These are phyloP conservation scores for Hyperopisus bebe DNA, from an alignment of 2,113 vertebrate species.

Conservation along the genomic window DNA sequence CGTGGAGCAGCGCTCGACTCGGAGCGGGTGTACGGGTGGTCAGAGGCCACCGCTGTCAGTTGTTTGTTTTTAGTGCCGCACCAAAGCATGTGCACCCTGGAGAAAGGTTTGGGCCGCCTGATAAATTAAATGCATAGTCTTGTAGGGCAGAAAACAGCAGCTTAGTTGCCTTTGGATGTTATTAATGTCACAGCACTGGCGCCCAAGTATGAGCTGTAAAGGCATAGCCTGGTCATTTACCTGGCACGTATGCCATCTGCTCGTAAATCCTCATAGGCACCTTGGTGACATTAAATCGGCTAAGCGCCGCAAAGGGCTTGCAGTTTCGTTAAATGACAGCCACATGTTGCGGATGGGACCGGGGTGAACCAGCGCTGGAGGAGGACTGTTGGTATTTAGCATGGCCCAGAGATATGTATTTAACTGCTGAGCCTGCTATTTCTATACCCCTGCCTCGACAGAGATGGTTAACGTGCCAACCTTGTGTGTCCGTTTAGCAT, in stretches of 20 bases:
- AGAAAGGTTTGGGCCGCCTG: not conserved
- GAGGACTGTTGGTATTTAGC: not conserved
- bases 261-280: not conserved
- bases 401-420: not conserved
- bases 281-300: slow-evolving; percentile 4
- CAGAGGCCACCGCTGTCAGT: not conserved
- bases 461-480: not conserved
- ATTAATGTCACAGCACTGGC: not conserved
- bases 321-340: not conserved
- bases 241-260: not conserved
- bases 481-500: not conserved
- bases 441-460: not conserved
- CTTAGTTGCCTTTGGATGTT: not conserved
- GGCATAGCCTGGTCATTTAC: not conserved
- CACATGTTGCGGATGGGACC: not conserved
- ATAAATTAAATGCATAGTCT: not conserved
- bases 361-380: not conserved
- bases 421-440: not conserved
- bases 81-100: not conserved
- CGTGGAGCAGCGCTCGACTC: not conserved
- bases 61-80: not conserved
- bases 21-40: not conserved
- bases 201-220: slow-evolving; percentile 15
- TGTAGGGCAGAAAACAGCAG: not conserved
- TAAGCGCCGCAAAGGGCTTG: not conserved